phyloP scores from a whole-genome alignment of 1,140 invertebrate genomes.

The Metopolophium dirhodum region DNA sequence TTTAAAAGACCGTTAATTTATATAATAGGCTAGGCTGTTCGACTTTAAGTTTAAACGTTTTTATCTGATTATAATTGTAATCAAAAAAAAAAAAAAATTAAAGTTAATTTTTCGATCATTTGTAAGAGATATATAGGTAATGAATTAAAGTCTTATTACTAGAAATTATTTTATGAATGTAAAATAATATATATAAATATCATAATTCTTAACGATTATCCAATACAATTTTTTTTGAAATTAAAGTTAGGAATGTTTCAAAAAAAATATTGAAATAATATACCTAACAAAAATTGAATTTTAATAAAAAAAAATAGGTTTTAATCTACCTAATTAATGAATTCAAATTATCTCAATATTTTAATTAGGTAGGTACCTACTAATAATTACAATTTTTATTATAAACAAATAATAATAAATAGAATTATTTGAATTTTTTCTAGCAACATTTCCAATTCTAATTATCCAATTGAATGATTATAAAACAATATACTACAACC shows the following conservation, averaged over 20 bases:
- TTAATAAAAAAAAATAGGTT: neutral
- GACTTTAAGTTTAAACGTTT: neutral
- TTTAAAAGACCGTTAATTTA: conserved; percentile 15
- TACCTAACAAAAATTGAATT: neutral
- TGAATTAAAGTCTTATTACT: neutral
- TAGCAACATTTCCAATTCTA: neutral
- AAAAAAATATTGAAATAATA: neutral
- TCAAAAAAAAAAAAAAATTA: conserved; percentile 10
- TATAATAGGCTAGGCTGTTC: neutral
- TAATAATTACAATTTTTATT: neutral
- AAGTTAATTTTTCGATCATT: conserved; percentile 8
- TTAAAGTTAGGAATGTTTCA: neutral
- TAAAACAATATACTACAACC: neutral
- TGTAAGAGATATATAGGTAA: neutral
- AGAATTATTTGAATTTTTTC: neutral
- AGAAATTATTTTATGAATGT: no score
- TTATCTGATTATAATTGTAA: conserved; percentile 37
- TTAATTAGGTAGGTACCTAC: neutral
- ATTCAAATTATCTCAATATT: conserved; percentile 16
- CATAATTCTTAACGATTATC: neutral
- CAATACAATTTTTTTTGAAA: neutral
- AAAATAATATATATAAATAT: neutral
- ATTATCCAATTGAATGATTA: neutral
- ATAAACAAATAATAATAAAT: neutral
- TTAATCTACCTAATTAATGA: neutral